These are phyloP conservation scores for Megamerina dolium DNA, from an alignment of 2,888 invertebrate species.

Conservation along the genomic window DNA sequence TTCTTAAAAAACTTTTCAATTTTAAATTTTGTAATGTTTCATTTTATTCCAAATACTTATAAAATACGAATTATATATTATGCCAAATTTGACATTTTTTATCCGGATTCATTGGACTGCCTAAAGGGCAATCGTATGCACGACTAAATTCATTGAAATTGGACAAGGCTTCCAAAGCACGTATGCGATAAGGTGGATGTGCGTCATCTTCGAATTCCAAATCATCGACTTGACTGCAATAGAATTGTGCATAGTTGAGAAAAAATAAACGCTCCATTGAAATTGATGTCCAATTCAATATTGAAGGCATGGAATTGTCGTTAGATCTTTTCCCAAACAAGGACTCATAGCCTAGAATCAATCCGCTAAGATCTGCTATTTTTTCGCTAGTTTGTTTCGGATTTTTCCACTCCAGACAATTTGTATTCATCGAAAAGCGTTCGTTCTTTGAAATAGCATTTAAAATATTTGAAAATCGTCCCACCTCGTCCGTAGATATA, in stretches of 20 bases:
- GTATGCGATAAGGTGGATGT: slow-evolving; percentile 24
- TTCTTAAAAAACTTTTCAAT: too few species aligned
- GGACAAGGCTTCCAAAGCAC: slow-evolving; percentile 20
- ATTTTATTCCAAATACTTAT: too few species aligned
- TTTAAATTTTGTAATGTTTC: too few species aligned
- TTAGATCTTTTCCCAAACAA: too few species aligned
- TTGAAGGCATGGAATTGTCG: too few species aligned
- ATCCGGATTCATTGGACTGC: too few species aligned
- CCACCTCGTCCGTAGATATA: slow-evolving; percentile 8
- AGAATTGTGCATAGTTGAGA: too few species aligned
- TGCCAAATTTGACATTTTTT: too few species aligned
- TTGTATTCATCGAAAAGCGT: slow-evolving; percentile 12
- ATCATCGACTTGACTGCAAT: slow-evolving; percentile 17
- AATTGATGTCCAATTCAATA: too few species aligned
- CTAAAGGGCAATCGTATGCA: slow-evolving; percentile 18
- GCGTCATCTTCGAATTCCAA: slow-evolving; percentile 9
- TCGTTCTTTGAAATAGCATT: slow-evolving; percentile 11
- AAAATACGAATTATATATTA: too few species aligned
- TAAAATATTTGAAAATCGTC: slow-evolving; percentile 8
- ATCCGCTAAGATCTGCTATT: slow-evolving; percentile 25
- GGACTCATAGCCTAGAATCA: slow-evolving; percentile 22
- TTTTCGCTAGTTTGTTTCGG: slow-evolving; percentile 21
- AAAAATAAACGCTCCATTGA: too few species aligned
- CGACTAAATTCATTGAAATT: slow-evolving; percentile 22
- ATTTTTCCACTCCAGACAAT: slow-evolving; percentile 18